Conservation (phyloP, 1,140 invertebrate species). For the Lepidurus couesii region DNA sequence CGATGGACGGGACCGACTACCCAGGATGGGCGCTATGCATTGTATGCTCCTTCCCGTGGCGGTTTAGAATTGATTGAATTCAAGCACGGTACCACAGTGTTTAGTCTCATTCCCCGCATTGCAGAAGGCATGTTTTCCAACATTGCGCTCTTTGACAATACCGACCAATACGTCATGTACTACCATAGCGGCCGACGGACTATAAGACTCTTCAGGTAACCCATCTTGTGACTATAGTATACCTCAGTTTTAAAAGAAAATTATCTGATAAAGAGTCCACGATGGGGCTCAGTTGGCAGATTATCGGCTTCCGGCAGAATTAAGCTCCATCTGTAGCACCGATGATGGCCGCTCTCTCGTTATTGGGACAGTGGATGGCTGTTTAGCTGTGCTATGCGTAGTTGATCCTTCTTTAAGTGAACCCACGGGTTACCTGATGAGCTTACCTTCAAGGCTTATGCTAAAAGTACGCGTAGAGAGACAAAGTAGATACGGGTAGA, state of each 20-base stretch:
- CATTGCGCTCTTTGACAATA: conserved; percentile 87
- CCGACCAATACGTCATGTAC: conserved; percentile 91
- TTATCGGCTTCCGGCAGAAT: conserved; percentile 84
- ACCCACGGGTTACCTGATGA: conserved; percentile 58
- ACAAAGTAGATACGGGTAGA: not conserved
- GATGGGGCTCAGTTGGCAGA: conserved; percentile 88
- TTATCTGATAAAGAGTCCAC: conserved; percentile 55
- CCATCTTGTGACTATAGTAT: conserved; percentile 34
- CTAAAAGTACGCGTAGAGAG: not conserved
- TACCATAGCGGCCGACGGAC: conserved; percentile 93
- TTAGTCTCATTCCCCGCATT: conserved; percentile 54
- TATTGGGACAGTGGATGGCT: conserved; percentile 87
- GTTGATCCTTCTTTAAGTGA: conserved; percentile 66
- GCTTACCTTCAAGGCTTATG: conserved; percentile 51
- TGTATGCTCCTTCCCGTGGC: conserved; percentile 84
- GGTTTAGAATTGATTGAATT: conserved; percentile 71
- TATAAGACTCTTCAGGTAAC: conserved; percentile 76
- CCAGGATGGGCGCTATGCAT: conserved; percentile 78
- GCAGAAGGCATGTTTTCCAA: conserved; percentile 96
- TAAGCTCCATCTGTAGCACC: conserved; percentile 76
- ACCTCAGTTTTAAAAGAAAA: conserved; percentile 37
- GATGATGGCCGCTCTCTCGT: conserved; percentile 75
- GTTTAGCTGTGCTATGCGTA: conserved; percentile 83
- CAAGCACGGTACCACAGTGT: conserved; percentile 45
- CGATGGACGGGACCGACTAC: conserved; percentile 78